Conservation (phyloP, 1,140 invertebrate species). For the Drosophila sechellia region DNA sequence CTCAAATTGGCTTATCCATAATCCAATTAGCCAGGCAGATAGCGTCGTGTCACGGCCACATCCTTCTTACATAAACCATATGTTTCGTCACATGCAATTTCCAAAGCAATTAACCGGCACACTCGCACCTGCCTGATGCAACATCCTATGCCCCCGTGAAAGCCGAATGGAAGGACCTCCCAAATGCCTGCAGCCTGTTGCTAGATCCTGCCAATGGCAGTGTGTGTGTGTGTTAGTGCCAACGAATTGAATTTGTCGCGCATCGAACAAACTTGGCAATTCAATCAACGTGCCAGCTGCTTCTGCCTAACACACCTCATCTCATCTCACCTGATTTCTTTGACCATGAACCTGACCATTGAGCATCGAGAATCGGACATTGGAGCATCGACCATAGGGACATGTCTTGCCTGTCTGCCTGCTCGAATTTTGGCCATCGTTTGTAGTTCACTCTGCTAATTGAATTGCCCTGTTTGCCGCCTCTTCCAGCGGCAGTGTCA, state of each 20-base stretch:
- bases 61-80: slow-evolving; percentile 57
- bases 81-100: slow-evolving; percentile 68
- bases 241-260: slow-evolving; percentile 59
- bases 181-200: slow-evolving; percentile 55
- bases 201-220: slow-evolving; percentile 6
- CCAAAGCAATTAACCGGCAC: slow-evolving; percentile 74
- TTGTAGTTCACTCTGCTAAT: slow-evolving; percentile 46
- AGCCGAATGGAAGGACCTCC: slow-evolving; percentile 11
- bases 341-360: slow-evolving; percentile 37
- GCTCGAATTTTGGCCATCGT: slow-evolving; percentile 26
- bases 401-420: background rate
- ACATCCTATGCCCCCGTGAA: slow-evolving; percentile 35
- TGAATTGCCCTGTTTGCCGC: slow-evolving; percentile 44
- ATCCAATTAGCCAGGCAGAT: slow-evolving; percentile 50
- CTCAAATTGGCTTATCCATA: slow-evolving; percentile 55
- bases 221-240: slow-evolving; percentile 3
- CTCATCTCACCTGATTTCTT: slow-evolving; percentile 6
- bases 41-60: slow-evolving; percentile 42
- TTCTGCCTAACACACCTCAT: background rate
- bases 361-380: slow-evolving; percentile 9
- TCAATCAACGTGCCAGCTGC: slow-evolving; percentile 57
- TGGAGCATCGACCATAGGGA: slow-evolving; percentile 6
- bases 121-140: slow-evolving; percentile 46
- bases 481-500: slow-evolving; percentile 17
- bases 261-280: slow-evolving; percentile 64